These are phyloP conservation scores for Aplochiton taeniatus DNA, from an alignment of 2,797 vertebrate genomes.

Conservation along the genomic window DNA sequence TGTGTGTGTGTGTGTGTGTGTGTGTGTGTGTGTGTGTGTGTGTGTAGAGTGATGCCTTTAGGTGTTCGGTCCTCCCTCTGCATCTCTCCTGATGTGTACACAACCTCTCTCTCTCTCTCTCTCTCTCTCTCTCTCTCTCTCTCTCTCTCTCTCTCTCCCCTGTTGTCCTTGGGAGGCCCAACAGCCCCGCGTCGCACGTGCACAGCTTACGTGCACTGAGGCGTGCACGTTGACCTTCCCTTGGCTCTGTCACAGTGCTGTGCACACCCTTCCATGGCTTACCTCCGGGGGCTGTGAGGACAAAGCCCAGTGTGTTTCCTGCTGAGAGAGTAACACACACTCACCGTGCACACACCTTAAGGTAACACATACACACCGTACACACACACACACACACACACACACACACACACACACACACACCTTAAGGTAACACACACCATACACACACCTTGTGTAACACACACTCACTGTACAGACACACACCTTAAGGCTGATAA, in stretches of 20 bases:
- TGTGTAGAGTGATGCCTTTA: neutral
- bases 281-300: neutral
- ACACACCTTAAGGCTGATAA: too few relatives aligned
- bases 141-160: too few relatives aligned
- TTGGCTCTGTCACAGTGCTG: too few relatives aligned
- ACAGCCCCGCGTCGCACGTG: too few relatives aligned
- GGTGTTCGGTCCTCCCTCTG: neutral
- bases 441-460: too few relatives aligned
- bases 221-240: neutral
- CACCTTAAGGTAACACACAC: neutral
- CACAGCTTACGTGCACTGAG: too few relatives aligned
- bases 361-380: too few relatives aligned
- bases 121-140: too few relatives aligned
- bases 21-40: neutral
- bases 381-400: neutral
- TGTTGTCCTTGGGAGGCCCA: constrained; percentile 11
- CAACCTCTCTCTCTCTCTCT: too few relatives aligned
- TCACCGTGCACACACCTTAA: neutral
- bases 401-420: neutral
- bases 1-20: neutral
- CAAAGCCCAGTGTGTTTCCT: neutral
- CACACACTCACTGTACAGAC: too few relatives aligned
- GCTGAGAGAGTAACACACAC: neutral
- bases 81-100: too few relatives aligned
- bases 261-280: neutral